Conservation (phyloP, 2,888 invertebrate species). For the Lymantria dispar region DNA sequence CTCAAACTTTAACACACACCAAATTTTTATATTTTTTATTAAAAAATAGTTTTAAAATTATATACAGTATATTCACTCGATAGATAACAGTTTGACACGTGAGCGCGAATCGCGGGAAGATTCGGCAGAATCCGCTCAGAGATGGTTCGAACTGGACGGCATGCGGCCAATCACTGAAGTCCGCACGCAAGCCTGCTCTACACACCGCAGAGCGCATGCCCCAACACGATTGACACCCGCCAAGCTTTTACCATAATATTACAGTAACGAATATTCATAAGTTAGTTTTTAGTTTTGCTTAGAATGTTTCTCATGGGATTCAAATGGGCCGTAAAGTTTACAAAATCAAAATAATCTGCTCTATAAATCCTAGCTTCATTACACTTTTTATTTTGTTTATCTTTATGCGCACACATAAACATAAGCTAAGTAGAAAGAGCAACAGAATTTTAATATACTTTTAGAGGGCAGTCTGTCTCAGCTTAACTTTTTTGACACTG, state of each 20-base stretch:
- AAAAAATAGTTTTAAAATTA: conserved; percentile 15
- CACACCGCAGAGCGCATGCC: conserved; percentile 61
- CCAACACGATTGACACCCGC: conserved; percentile 61
- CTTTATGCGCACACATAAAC: no score
- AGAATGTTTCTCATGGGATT: conserved; percentile 50
- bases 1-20: conserved; percentile 17
- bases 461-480: no score
- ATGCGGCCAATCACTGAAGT: conserved; percentile 73
- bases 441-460: no score
- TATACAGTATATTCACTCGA: conserved; percentile 20
- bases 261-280: conserved; percentile 66
- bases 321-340: conserved; percentile 27
- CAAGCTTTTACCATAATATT: conserved; percentile 51
- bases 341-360: conserved; percentile 27
- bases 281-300: conserved; percentile 73
- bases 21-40: conserved; percentile 4
- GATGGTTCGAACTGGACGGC: conserved; percentile 47
- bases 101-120: conserved; percentile 18
- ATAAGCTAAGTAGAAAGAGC: no score
- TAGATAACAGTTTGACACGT: conserved; percentile 27
- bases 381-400: no score
- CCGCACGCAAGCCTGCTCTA: conserved; percentile 56
- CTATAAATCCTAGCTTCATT: no score
- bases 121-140: conserved; percentile 24
- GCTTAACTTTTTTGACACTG: no score